Percentiles rank a stretch among this genome's conserved stretches.
These are phyloP conservation scores for Peromyscus leucopus DNA, from an alignment of 2,113 vertebrate species.

Conservation along the genomic window DNA sequence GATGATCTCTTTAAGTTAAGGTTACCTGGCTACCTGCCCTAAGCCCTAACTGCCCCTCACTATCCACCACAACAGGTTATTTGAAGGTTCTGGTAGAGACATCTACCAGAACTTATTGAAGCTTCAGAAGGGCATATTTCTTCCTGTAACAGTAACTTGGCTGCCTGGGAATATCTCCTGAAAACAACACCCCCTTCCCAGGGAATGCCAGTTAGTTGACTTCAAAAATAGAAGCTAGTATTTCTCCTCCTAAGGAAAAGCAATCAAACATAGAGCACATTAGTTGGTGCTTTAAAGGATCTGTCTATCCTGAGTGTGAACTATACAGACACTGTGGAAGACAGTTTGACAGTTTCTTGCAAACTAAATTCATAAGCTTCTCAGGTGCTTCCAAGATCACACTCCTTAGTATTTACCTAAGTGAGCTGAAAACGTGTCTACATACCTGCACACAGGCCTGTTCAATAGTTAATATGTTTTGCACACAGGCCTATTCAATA, in stretches of 20 bases:
- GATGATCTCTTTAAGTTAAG: constrained; percentile 24
- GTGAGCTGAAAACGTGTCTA: not conserved
- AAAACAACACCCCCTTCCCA: not conserved
- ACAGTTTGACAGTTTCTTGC: not conserved
- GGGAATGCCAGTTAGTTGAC: not conserved
- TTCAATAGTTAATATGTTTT: too few relatives aligned
- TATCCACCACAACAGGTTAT: not conserved
- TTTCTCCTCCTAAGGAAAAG: not conserved
- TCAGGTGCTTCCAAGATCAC: not conserved
- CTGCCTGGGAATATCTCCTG: not conserved
- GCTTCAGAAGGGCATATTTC: not conserved
- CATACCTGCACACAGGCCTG: too few relatives aligned
- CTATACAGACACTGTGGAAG: not conserved
- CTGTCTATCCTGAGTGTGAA: not conserved
- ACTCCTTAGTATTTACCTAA: not conserved
- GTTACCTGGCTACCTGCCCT: not conserved
- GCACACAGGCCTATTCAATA: too few relatives aligned
- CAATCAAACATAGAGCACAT: not conserved
- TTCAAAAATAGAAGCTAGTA: not conserved
- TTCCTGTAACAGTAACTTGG: not conserved
- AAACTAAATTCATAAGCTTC: not conserved
- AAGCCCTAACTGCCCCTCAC: not conserved
- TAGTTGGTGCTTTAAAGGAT: not conserved
- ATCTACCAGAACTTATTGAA: too few relatives aligned
- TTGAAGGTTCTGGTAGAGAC: not conserved